Conservation (phyloP, 2,797 vertebrate genomes). For the Triplophysa bombifrons region DNA sequence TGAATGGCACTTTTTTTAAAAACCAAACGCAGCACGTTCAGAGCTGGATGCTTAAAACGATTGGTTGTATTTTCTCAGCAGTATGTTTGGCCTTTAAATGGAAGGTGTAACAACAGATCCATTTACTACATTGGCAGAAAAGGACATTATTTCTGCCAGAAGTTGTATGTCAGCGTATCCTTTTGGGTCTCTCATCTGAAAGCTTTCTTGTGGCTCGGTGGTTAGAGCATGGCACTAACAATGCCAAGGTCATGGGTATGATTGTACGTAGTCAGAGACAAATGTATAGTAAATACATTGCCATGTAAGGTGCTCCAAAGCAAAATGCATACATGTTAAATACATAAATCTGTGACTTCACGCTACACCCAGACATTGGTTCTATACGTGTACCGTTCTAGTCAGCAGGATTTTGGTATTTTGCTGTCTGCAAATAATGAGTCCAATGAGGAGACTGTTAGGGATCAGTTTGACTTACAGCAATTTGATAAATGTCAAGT, state of each 20-base stretch:
- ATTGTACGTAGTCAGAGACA: too few species aligned
- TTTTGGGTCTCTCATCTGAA: neutral
- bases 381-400: neutral
- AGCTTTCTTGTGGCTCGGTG: too few species aligned
- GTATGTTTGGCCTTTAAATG: neutral
- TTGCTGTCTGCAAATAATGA: neutral
- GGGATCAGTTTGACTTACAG: too few species aligned
- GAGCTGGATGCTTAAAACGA: neutral
- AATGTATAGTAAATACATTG: too few species aligned
- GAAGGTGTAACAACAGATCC: neutral
- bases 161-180: neutral
- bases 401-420: neutral
- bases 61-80: constrained; percentile 17
- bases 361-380: neutral
- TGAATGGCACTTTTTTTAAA: constrained; percentile 28
- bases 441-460: neutral
- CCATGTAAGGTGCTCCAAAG: too few species aligned
- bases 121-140: neutral
- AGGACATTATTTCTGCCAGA: neutral
- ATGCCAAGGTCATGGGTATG: too few species aligned
- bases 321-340: too few species aligned
- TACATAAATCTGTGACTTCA: neutral
- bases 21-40: constrained; percentile 41
- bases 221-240: too few species aligned
- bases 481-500: too few species aligned